Evolutionary conservation across 1,140 invertebrate genomes (phyloP).

Genomic region (Drosophila sproati): DNA sequence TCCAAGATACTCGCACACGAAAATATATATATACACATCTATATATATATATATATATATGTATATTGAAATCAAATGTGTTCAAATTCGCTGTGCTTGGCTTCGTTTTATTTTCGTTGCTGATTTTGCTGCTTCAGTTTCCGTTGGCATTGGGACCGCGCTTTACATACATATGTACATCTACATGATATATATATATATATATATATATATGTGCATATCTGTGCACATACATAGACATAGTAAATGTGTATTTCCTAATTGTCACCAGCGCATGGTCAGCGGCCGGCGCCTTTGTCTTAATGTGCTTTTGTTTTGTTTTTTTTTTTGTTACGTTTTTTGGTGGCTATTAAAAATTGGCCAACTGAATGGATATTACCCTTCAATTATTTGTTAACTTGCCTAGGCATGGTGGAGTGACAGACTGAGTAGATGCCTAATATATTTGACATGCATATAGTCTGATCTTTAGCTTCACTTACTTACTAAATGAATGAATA

Average conservation of each 20-base stretch:
- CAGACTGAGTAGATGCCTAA: too few species aligned
- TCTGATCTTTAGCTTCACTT: too few species aligned
- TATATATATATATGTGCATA: background rate
- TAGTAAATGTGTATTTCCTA: background rate
- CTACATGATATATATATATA: background rate
- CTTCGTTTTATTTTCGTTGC: background rate
- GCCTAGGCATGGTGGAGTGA: too few species aligned
- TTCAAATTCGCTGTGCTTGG: slow-evolving; percentile 20
- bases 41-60: background rate
- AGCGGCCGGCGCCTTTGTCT: background rate
- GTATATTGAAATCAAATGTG: slow-evolving; percentile 15
- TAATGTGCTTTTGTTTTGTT: background rate
- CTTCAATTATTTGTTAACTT: too few species aligned
- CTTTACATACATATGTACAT: background rate
- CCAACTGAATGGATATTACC: too few species aligned
- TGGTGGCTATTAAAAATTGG: too few species aligned
- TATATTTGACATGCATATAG: too few species aligned
- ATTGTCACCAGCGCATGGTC: slow-evolving; percentile 5
- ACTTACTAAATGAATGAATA: too few species aligned
- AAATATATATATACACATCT: background rate
- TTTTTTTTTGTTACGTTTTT: too few species aligned
- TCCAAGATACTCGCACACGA: background rate
- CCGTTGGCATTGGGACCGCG: slow-evolving; percentile 23
- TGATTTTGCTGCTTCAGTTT: slow-evolving; percentile 15
- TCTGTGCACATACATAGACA: background rate